Conservation (phyloP, 2,797 vertebrate genomes). For the Acomys russatus region DNA sequence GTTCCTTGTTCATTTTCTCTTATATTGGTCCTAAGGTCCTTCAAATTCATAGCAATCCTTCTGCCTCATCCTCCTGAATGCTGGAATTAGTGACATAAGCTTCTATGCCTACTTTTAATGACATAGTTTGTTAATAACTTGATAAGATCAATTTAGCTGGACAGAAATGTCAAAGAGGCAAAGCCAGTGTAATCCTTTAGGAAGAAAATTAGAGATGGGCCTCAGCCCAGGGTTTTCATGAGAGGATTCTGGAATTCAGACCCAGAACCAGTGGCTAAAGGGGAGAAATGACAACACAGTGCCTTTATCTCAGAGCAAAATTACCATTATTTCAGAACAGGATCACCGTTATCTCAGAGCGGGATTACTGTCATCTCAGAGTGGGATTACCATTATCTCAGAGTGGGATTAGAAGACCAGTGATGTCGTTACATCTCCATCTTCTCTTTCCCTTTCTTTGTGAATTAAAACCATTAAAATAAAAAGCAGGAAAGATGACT, state of each 20-base stretch:
- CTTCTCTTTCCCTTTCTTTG: neutral
- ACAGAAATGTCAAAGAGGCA: constrained; percentile 29
- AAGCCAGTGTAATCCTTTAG: constrained; percentile 24
- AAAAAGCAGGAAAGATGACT: constrained; percentile 28
- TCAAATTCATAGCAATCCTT: neutral
- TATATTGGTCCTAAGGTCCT: neutral
- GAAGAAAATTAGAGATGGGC: neutral
- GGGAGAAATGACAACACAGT: neutral
- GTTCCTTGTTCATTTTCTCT: neutral
- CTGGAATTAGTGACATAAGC: neutral
- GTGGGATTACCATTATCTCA: neutral
- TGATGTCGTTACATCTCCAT: neutral
- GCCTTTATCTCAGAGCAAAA: neutral
- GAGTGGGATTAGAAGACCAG: neutral
- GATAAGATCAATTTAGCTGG: neutral
- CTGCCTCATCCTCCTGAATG: neutral
- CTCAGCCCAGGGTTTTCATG: neutral
- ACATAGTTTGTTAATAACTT: constrained; percentile 19
- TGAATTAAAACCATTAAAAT: constrained; percentile 39
- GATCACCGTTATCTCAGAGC: too few species aligned
- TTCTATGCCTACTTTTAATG: constrained; percentile 2
- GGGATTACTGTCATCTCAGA: too few species aligned
- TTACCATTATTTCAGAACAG: too few species aligned
- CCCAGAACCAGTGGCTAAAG: neutral
- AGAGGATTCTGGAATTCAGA: neutral